These are phyloP conservation scores for Cynopterus sphinx DNA, from an alignment of 2,797 vertebrate genomes.

Conservation along the genomic window DNA sequence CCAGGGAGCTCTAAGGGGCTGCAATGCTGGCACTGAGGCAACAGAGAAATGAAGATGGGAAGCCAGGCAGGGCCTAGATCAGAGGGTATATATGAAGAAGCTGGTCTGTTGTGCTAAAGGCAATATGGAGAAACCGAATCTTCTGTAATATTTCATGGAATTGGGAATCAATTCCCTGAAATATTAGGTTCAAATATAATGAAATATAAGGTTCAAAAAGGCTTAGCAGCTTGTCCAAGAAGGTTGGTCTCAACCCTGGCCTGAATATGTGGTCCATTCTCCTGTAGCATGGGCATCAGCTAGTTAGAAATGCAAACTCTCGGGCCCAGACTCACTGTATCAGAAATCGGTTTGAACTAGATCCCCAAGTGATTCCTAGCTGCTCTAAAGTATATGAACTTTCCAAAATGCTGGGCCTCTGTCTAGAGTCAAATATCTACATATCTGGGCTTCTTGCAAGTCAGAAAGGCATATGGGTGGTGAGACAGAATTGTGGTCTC, in stretches of 20 bases:
- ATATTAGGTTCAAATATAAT: too few species aligned
- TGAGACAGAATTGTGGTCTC: neutral
- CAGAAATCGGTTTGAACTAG: neutral
- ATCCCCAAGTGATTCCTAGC: neutral
- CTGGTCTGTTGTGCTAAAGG: neutral
- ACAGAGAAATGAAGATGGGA: fast-evolving
- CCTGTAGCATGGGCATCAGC: neutral
- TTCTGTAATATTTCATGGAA: neutral
- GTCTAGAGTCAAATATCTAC: neutral
- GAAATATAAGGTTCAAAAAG: neutral
- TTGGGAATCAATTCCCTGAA: too few species aligned
- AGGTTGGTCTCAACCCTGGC: neutral
- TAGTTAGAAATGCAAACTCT: neutral
- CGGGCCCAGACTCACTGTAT: neutral
- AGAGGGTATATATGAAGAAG: neutral
- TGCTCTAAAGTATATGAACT: neutral
- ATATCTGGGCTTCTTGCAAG: fast-evolving
- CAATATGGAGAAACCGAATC: neutral
- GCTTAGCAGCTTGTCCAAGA: neutral
- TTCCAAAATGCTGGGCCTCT: neutral
- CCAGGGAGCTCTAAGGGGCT: neutral
- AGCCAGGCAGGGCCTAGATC: fast-evolving
- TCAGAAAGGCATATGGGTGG: neutral
- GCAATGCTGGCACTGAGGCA: neutral
- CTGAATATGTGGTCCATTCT: neutral